phyloP scores from a whole-genome alignment of 2,888 invertebrate genomes.

The Ariolimax columbianus region DNA sequence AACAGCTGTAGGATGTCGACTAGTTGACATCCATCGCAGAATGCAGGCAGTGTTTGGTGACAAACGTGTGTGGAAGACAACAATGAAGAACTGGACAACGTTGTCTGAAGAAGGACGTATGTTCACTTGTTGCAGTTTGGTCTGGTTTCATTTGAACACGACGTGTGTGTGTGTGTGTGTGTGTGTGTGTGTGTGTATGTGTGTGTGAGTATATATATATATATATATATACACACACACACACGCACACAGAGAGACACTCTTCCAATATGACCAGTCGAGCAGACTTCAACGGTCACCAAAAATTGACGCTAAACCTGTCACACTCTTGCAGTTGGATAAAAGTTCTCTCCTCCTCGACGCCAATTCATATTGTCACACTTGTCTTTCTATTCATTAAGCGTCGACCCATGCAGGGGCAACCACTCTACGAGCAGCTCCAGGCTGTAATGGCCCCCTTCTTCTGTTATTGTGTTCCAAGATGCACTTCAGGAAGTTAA shows the following conservation, averaged over 20 bases:
- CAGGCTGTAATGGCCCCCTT: constrained; percentile 6
- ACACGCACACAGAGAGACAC: background rate
- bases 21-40: too few relatives aligned
- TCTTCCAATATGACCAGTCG: background rate
- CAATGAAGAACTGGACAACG: too few relatives aligned
- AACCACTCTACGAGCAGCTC: background rate
- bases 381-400: constrained; percentile 26
- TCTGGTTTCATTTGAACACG: too few relatives aligned
- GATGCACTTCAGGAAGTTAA: constrained; percentile 31
- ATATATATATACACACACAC: too few relatives aligned
- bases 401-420: background rate
- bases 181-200: too few relatives aligned
- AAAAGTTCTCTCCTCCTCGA: background rate
- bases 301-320: constrained; percentile 6
- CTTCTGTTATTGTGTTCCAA: constrained; percentile 10
- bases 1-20: too few relatives aligned
- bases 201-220: too few relatives aligned
- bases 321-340: background rate
- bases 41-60: too few relatives aligned
- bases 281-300: background rate
- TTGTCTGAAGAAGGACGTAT: too few relatives aligned
- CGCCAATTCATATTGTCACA: background rate
- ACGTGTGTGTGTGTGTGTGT: too few relatives aligned
- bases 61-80: too few relatives aligned
- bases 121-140: too few relatives aligned